Evolutionary conservation across 1,140 invertebrate genomes (phyloP).

Genomic region (Drosophila biarmipes): DNA sequence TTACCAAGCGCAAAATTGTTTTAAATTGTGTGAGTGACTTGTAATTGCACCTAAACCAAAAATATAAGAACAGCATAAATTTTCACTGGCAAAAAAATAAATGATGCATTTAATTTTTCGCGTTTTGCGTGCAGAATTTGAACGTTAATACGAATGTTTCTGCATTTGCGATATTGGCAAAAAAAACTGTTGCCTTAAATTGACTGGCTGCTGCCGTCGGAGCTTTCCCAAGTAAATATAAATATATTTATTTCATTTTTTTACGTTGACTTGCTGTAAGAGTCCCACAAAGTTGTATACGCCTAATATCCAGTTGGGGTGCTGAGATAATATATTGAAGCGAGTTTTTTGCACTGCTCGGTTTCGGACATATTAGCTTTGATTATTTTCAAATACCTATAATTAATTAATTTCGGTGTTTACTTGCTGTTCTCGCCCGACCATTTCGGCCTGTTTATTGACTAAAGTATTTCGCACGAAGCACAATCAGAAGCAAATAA

Average conservation of each 20-base stretch:
- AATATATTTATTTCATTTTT: conserved; percentile 24
- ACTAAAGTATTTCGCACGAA: conserved; percentile 48
- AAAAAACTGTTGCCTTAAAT: conserved; percentile 13
- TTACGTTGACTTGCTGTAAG: conserved; percentile 40
- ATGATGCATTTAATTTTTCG: not conserved
- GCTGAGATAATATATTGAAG: conserved; percentile 16
- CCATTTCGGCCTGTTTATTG: conserved; percentile 53
- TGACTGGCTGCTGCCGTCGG: conserved; percentile 30
- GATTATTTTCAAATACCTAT: conserved; percentile 67
- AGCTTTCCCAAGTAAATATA: conserved; percentile 27
- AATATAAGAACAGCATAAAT: not conserved
- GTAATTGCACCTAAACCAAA: too few species aligned
- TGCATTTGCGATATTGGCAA: conserved; percentile 5
- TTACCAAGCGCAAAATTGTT: too few species aligned
- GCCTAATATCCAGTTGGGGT: conserved; percentile 22
- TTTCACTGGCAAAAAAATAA: not conserved
- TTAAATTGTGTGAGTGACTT: too few species aligned
- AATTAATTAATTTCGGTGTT: conserved; percentile 61
- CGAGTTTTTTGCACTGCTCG: conserved; percentile 11
- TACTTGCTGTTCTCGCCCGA: conserved; percentile 18
- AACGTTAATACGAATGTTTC: conserved; percentile 4
- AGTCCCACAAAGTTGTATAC: conserved; percentile 17
- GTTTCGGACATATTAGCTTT: conserved; percentile 35
- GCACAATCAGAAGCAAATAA: conserved; percentile 53
- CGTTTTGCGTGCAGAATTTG: not conserved